These are phyloP conservation scores for Arnoldichthys spilopterus DNA, from an alignment of 2,797 vertebrate species.

Conservation along the genomic window DNA sequence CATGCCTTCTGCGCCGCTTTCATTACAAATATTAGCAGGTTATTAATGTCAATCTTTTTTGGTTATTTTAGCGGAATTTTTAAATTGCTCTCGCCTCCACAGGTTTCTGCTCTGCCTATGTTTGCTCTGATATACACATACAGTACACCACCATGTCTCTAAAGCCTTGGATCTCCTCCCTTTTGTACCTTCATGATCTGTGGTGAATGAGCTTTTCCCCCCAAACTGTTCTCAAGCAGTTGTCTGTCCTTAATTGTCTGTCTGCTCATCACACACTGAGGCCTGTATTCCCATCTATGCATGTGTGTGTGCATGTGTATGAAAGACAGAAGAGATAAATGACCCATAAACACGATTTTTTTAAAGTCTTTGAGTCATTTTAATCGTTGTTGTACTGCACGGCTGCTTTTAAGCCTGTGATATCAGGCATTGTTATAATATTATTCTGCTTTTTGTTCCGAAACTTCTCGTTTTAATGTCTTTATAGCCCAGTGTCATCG, in stretches of 20 bases:
- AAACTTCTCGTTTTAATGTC: too few species aligned
- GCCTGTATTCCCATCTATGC: neutral
- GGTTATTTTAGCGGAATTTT: neutral
- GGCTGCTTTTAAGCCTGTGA: too few species aligned
- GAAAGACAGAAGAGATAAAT: too few species aligned
- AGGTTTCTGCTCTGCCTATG: neutral
- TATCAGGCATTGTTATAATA: too few species aligned
- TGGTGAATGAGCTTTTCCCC: too few species aligned
- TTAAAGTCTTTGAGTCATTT: too few species aligned
- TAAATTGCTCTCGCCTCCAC: neutral
- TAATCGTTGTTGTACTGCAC: too few species aligned
- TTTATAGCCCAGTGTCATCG: too few species aligned
- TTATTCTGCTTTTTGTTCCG: too few species aligned
- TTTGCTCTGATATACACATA: neutral
- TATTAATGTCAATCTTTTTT: neutral
- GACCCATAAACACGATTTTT: too few species aligned
- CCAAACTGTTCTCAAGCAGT: slow-evolving; percentile 20
- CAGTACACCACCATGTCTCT: neutral
- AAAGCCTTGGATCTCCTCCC: neutral
- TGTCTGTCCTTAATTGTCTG: slow-evolving; percentile 42
- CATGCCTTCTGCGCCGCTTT: neutral
- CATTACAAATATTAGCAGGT: neutral
- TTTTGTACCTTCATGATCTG: neutral
- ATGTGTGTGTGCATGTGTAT: neutral
- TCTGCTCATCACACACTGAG: slow-evolving; percentile 7